Evolutionary conservation across 2,888 invertebrate species (phyloP).

Genomic region (Exocentrus adspersus): DNA sequence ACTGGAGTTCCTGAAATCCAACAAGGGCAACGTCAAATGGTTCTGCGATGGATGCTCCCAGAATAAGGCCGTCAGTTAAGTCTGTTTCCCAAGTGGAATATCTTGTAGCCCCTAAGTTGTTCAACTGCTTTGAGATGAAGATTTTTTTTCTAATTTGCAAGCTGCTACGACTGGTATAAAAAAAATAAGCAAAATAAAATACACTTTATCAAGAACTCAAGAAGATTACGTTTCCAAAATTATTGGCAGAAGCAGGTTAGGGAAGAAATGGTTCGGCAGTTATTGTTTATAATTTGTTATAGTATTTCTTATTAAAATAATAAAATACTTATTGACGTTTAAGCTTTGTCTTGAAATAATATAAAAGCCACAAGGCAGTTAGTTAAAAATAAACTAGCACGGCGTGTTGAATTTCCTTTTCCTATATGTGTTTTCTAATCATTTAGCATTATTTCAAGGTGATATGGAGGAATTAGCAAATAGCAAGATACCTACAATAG

Average conservation of each 20-base stretch:
- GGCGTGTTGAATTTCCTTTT: constrained; percentile 14
- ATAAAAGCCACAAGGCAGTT: no score
- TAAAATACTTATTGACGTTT: no score
- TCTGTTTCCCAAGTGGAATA: not conserved
- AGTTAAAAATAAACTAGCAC: constrained; percentile 13
- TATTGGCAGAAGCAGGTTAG: constrained; percentile 14
- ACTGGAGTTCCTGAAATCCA: constrained; percentile 47
- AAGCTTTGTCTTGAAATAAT: no score
- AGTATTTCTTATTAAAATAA: constrained; percentile 5
- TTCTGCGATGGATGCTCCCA: constrained; percentile 48
- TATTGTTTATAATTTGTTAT: constrained; percentile 11
- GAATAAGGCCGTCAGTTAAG: constrained; percentile 11
- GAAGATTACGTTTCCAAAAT: not conserved
- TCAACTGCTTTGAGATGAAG: constrained; percentile 12
- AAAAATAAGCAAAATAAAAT: constrained; percentile 1
- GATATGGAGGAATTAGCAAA: not conserved
- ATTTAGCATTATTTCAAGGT: constrained; percentile 20
- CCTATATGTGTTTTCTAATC: constrained; percentile 5
- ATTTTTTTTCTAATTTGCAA: constrained; percentile 11
- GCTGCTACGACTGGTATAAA: not conserved
- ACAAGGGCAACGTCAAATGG: constrained; percentile 50
- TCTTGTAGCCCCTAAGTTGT: constrained; percentile 10
- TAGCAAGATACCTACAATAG: not conserved
- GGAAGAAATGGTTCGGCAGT: constrained; percentile 8
- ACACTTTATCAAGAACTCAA: not conserved